Base-by-base conservation (phyloP, 2,113 vertebrate species). In the Larimichthys polyactis region DNA sequence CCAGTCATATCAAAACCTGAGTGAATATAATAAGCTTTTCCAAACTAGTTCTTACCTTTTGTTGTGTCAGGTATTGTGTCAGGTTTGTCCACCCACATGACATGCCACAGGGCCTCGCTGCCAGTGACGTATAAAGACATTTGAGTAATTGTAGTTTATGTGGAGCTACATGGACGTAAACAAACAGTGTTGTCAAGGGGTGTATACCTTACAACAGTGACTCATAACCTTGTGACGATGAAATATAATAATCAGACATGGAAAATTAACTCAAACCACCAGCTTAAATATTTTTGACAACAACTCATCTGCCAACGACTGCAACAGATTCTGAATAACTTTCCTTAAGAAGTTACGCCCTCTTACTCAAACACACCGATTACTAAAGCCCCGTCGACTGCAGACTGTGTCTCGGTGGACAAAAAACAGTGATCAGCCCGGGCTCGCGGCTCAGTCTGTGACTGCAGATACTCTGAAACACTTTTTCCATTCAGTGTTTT, bases 401-500 rank as follows among this genome's bases (percentile, higher is more conserved):
- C 22, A 8, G 12, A 22, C 46, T 22, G 32, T 44, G 48, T 68
- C 29, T 36, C 63, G 20, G 4, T 64, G 58, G 59, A 62, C 62
- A 16, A 22, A 16, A 22, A n/a, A 44, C 4, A n/a, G 52, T 0
- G 55, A 68, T 78, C 59, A 0, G 75, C 40, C 64, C 60, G 7
- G 36, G 36, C 36, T 40, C 48, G 62, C 10, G 40, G 2, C 58
- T 75, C 40, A 8, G 62, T 78, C 24, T 20, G 8, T 36, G 24
- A 52, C 62, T 68, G 24, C 67, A 24, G n/a, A 78, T 11, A 36
- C 52, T 49, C 63, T 89, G 90, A 87, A 82, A 51, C 84, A 44
- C 22, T 88, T 91, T 92, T 93, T 91, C 91, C 87, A 73, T 71
- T 64, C 11, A 66, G 29, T 87, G 83, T 87, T 90, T 86, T 88